These are phyloP conservation scores for Hyaena hyaena DNA, from an alignment of 2,113 vertebrate species.

Conservation along the genomic window DNA sequence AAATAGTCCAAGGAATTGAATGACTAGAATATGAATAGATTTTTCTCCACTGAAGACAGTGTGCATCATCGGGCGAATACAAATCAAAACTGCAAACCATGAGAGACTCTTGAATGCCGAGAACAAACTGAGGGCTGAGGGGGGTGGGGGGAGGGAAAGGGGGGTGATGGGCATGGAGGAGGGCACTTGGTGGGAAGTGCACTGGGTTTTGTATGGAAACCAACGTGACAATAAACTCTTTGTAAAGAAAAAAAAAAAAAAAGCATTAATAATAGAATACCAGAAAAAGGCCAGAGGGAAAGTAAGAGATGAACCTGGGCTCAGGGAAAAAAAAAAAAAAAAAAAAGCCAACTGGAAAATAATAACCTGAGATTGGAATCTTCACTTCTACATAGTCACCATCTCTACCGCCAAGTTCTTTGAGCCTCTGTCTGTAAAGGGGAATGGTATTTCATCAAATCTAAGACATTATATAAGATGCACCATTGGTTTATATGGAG, in stretches of 20 bases:
- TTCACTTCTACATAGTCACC: background rate
- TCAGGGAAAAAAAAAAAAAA: background rate
- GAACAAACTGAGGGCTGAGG: too few relatives aligned
- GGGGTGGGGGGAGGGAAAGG: too few relatives aligned
- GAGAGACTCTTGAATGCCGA: too few relatives aligned
- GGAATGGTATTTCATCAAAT: background rate
- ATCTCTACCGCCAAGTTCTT: background rate
- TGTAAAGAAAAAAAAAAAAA: too few relatives aligned
- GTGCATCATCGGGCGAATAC: background rate
- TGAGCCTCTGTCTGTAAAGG: background rate
- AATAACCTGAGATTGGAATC: background rate
- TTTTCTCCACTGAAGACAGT: background rate
- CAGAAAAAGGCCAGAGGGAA: background rate
- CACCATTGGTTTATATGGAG: background rate
- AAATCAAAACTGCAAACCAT: too few relatives aligned
- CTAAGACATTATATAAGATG: background rate
- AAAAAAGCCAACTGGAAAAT: background rate
- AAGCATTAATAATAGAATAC: constrained; percentile 6
- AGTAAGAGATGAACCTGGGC: background rate
- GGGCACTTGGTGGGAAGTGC: too few relatives aligned
- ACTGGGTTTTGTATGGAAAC: too few relatives aligned
- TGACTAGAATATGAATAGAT: background rate
- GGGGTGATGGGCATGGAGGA: too few relatives aligned
- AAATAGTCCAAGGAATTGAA: background rate
- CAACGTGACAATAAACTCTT: too few relatives aligned